Conservation (phyloP, 2,888 invertebrate species). For the Fragum whitleyi region DNA sequence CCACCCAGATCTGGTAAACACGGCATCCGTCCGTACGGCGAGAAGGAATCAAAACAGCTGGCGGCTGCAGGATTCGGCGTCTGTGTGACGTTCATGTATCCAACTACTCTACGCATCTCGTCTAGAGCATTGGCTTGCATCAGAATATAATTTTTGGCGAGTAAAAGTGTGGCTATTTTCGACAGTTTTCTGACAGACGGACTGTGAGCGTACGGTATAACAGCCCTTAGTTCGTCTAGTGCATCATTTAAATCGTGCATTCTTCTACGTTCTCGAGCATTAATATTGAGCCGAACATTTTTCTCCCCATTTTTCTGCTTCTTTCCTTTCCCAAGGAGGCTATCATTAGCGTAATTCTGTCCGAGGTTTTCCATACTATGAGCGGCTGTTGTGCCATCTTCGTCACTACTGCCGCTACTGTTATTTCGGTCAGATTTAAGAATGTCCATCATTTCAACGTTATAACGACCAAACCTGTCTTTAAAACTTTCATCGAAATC, state of each 20-base stretch:
- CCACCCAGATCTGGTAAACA: slow-evolving; percentile 52
- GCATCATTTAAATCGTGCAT: slow-evolving; percentile 87
- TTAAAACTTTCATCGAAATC: slow-evolving; percentile 28
- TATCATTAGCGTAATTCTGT: slow-evolving; percentile 60
- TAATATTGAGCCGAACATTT: slow-evolving; percentile 82
- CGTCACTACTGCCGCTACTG: slow-evolving; percentile 61
- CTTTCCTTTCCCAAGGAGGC: slow-evolving; percentile 50
- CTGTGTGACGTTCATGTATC: slow-evolving; percentile 83
- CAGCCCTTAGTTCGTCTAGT: slow-evolving; percentile 83
- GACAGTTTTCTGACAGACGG: slow-evolving; percentile 85
- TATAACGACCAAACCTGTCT: slow-evolving; percentile 23
- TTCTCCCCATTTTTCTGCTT: slow-evolving; percentile 67
- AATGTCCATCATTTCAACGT: slow-evolving; percentile 57
- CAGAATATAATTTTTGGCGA: slow-evolving; percentile 85
- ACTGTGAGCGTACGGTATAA: slow-evolving; percentile 85
- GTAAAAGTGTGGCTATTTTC: slow-evolving; percentile 84
- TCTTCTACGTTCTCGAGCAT: slow-evolving; percentile 85
- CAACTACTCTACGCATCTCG: slow-evolving; percentile 83
- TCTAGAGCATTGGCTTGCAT: slow-evolving; percentile 85
- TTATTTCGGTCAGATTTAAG: slow-evolving; percentile 46
- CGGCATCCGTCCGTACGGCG: slow-evolving; percentile 68
- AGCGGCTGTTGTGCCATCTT: slow-evolving; percentile 44
- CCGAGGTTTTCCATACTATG: slow-evolving; percentile 54
- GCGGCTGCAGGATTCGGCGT: slow-evolving; percentile 47
- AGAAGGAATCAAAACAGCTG: slow-evolving; percentile 66